phyloP scores from a whole-genome alignment of 1,140 invertebrate species.

The Drosophila melanica region DNA sequence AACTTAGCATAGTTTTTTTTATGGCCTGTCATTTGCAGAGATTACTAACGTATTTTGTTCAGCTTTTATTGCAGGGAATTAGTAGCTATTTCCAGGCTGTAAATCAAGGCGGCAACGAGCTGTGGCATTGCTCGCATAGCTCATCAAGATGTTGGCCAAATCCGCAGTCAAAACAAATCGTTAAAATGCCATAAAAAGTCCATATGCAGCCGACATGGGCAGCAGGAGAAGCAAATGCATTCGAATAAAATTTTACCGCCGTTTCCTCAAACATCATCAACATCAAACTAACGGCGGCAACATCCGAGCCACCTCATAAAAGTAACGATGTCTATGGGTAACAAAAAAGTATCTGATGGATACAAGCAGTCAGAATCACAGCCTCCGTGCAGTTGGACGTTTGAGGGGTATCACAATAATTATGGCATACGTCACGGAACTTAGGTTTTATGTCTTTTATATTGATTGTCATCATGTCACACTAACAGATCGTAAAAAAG shows the following conservation, averaged over 20 bases:
- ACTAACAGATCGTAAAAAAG: constrained; percentile 83
- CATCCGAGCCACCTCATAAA: constrained; percentile 79
- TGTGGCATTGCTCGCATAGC: constrained; percentile 45
- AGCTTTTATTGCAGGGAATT: constrained; percentile 16
- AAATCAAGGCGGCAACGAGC: constrained; percentile 64
- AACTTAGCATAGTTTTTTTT: neutral
- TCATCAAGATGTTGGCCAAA: constrained; percentile 61
- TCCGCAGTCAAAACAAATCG: constrained; percentile 82
- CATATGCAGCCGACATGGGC: constrained; percentile 64
- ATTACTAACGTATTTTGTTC: constrained; percentile 9
- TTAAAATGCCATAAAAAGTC: constrained; percentile 78
- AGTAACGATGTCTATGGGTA: constrained; percentile 69
- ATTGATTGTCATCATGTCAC: constrained; percentile 82
- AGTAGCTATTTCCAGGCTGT: constrained; percentile 40
- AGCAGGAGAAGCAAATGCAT: constrained; percentile 66
- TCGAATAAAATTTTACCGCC: constrained; percentile 80
- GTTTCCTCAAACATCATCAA: constrained; percentile 73
- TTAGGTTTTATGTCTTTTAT: constrained; percentile 80
- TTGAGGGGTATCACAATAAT: constrained; percentile 73
- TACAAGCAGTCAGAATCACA: constrained; percentile 37
- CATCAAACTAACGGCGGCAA: constrained; percentile 61
- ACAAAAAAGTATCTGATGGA: constrained; percentile 64
- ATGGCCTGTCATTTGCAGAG: neutral
- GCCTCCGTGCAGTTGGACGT: constrained; percentile 23
- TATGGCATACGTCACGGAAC: constrained; percentile 83